Conservation (phyloP, 2,113 vertebrate species). For the Grammomys surdaster region DNA sequence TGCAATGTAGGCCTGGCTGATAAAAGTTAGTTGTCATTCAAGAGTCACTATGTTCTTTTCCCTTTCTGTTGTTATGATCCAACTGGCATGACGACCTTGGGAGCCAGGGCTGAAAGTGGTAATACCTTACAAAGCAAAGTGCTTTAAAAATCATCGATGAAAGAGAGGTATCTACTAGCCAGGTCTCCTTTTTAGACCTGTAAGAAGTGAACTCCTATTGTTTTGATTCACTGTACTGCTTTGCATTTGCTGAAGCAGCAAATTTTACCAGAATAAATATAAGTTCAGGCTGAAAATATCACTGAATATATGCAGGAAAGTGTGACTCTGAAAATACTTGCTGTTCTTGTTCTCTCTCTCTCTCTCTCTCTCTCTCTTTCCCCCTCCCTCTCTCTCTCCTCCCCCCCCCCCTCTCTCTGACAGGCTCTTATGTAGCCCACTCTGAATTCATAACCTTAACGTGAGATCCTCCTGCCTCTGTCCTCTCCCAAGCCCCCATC, state of each 20-base stretch:
- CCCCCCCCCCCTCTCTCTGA: no score
- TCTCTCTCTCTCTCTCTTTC: background rate
- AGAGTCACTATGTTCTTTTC: background rate
- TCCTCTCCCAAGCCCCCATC: background rate
- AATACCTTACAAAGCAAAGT: background rate
- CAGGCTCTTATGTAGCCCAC: background rate
- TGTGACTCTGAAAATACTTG: slow-evolving; percentile 18
- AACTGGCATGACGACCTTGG: background rate
- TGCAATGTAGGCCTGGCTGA: background rate
- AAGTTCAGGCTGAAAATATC: background rate
- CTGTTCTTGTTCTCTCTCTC: background rate
- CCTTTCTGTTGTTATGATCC: background rate
- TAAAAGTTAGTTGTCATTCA: background rate
- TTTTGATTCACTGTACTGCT: background rate
- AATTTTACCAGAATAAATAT: background rate
- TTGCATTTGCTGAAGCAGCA: background rate
- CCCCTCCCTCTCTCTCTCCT: background rate
- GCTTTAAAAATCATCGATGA: background rate
- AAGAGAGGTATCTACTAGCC: background rate
- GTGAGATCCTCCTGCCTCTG: background rate
- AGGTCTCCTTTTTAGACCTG: background rate
- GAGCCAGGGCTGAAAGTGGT: background rate
- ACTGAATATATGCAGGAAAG: background rate
- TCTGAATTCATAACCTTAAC: background rate
- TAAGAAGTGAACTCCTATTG: background rate